Evolutionary conservation across 2,113 vertebrate genomes (phyloP).

Genomic region (Larimichthys polyactis): DNA sequence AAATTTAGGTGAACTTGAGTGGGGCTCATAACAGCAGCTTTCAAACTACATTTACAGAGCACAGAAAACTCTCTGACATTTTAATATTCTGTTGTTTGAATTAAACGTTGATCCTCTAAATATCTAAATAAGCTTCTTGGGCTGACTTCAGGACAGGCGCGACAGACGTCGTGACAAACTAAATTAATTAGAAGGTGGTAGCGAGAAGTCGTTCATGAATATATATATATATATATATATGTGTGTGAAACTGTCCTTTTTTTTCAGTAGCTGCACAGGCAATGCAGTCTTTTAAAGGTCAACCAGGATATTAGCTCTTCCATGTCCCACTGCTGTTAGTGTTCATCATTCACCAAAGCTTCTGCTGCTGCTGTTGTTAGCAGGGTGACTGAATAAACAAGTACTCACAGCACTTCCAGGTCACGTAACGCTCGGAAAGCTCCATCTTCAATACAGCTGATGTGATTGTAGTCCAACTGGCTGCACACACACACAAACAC

Average conservation of each 20-base stretch:
- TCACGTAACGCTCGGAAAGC: slow-evolving; percentile 94
- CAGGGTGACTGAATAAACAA: slow-evolving; percentile 31
- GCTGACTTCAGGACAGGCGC: background rate
- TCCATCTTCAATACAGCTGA: slow-evolving; percentile 98
- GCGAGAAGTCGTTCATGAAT: slow-evolving; percentile 6
- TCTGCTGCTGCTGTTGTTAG: background rate
- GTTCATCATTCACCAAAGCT: slow-evolving; percentile 26
- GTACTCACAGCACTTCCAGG: slow-evolving; percentile 98
- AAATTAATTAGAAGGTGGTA: background rate
- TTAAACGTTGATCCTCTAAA: background rate
- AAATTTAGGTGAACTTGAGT: background rate
- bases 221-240: background rate
- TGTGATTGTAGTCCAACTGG: slow-evolving; percentile 99
- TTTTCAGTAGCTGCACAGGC: slow-evolving; percentile 26
- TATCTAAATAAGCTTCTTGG: background rate
- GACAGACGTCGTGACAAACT: background rate
- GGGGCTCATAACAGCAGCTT: background rate
- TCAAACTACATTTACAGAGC: background rate
- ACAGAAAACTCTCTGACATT: background rate
- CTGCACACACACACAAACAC: slow-evolving; percentile 80
- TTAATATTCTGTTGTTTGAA: background rate
- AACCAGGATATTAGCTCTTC: slow-evolving; percentile 37
- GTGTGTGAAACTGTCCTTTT: slow-evolving; percentile 6
- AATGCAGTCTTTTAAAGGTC: slow-evolving; percentile 64
- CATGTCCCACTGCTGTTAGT: slow-evolving; percentile 20